phyloP scores from a whole-genome alignment of 2,888 invertebrate genomes.

The Aleiodes testaceus region DNA sequence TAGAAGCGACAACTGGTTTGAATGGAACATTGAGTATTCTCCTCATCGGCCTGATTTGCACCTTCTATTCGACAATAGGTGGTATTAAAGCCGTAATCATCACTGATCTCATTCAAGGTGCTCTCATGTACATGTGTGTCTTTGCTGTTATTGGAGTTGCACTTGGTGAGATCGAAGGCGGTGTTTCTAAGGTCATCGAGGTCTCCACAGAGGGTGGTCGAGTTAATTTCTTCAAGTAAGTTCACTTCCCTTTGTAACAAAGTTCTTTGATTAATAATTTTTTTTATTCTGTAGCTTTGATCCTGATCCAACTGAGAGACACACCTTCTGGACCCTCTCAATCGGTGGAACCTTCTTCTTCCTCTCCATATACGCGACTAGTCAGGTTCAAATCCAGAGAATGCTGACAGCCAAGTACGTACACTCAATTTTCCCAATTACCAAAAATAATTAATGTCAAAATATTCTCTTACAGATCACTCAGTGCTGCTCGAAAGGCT shows the following conservation, averaged over 20 bases:
- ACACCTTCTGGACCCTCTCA: conserved; percentile 86
- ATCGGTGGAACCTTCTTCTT: conserved; percentile 85
- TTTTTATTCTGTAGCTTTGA: conserved; percentile 77
- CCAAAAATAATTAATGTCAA: background rate
- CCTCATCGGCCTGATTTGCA: conserved; percentile 80
- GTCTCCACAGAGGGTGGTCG: conserved; percentile 81
- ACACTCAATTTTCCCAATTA: conserved; percentile 1
- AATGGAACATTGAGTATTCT: conserved; percentile 72
- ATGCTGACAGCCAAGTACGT: conserved; percentile 78
- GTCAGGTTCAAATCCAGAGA: conserved; percentile 88
- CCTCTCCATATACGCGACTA: conserved; percentile 87
- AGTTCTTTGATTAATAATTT: background rate
- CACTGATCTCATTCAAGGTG: conserved; percentile 88
- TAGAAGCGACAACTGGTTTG: conserved; percentile 75
- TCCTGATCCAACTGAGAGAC: conserved; percentile 85
- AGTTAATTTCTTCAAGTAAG: conserved; percentile 81
- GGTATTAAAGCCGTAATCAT: conserved; percentile 94
- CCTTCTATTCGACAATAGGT: conserved; percentile 90
- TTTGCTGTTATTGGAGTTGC: conserved; percentile 85
- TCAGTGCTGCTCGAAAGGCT: conserved; percentile 81
- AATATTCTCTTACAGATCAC: conserved; percentile 57
- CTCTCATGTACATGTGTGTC: conserved; percentile 88
- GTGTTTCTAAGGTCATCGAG: conserved; percentile 81
- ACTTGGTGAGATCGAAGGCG: conserved; percentile 79
- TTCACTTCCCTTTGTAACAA: background rate